phyloP scores from a whole-genome alignment of 2,113 vertebrate species.

The Gopherus flavomarginatus region DNA sequence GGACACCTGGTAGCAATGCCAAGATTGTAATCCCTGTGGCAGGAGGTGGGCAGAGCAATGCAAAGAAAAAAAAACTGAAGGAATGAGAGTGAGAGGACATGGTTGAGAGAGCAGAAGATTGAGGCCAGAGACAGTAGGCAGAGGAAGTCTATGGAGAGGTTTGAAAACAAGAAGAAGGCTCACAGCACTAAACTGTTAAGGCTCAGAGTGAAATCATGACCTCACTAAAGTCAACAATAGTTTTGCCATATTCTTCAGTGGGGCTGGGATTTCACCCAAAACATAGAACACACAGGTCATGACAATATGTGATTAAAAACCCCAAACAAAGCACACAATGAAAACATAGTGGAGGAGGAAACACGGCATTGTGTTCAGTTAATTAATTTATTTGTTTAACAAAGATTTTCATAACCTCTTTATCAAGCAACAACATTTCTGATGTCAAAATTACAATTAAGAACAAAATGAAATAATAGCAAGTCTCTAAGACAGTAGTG shows the following conservation, averaged over 20 bases:
- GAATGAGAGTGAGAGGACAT: neutral
- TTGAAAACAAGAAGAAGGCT: neutral
- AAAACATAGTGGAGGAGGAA: neutral
- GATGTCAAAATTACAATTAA: neutral
- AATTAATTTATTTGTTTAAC: neutral
- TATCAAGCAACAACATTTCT: neutral
- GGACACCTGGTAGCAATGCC: neutral
- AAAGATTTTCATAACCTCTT: neutral
- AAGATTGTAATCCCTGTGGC: neutral
- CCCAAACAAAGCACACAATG: neutral
- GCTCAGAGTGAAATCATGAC: neutral
- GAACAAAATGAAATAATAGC: neutral
- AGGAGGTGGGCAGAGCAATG: neutral
- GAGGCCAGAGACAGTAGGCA: neutral
- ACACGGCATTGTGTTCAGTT: neutral
- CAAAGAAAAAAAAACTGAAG: neutral
- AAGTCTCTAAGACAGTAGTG: neutral
- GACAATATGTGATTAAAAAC: neutral
- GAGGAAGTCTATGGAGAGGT: neutral
- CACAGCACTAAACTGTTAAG: neutral
- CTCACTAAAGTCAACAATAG: neutral
- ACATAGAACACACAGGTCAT: neutral
- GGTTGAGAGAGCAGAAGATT: neutral
- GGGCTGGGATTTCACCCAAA: neutral
- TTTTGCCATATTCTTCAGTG: neutral